phyloP scores from a whole-genome alignment of 2,888 invertebrate genomes.

The Eubasilissa splendida region DNA sequence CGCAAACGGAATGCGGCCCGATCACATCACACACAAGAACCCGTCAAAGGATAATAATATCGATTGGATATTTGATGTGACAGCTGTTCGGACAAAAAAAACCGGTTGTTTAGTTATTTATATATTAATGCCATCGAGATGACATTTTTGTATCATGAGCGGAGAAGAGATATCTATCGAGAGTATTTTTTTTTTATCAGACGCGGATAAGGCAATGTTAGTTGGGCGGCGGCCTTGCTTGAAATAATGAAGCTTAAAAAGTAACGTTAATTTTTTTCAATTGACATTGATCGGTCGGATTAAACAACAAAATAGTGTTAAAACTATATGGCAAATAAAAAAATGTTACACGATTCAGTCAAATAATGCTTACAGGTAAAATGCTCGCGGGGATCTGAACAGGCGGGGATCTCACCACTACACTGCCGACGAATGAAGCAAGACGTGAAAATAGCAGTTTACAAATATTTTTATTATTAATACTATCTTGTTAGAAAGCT shows the following conservation, averaged over 20 bases:
- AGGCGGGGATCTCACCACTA: no score
- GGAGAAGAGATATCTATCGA: not conserved
- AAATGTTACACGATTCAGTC: no score
- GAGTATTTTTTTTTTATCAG: not conserved
- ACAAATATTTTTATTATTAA: no score
- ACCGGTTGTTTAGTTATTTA: not conserved
- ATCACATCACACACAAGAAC: not conserved
- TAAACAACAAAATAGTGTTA: no score
- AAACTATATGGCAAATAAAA: no score
- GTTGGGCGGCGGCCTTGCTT: not conserved
- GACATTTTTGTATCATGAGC: constrained; percentile 30
- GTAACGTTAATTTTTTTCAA: not conserved
- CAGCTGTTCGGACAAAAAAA: not conserved
- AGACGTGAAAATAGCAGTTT: no score
- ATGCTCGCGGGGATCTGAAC: no score
- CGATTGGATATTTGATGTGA: constrained; percentile 7
- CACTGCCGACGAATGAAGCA: no score
- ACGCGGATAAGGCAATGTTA: not conserved
- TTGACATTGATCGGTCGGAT: not conserved
- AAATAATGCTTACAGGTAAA: no score
- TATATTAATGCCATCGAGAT: not conserved
- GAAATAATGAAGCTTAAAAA: not conserved
- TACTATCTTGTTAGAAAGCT: no score
- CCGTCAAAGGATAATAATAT: not conserved
- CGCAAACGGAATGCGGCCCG: constrained; percentile 2